These are phyloP conservation scores for Fukomys damarensis DNA, from an alignment of 2,113 vertebrate species.

Conservation along the genomic window DNA sequence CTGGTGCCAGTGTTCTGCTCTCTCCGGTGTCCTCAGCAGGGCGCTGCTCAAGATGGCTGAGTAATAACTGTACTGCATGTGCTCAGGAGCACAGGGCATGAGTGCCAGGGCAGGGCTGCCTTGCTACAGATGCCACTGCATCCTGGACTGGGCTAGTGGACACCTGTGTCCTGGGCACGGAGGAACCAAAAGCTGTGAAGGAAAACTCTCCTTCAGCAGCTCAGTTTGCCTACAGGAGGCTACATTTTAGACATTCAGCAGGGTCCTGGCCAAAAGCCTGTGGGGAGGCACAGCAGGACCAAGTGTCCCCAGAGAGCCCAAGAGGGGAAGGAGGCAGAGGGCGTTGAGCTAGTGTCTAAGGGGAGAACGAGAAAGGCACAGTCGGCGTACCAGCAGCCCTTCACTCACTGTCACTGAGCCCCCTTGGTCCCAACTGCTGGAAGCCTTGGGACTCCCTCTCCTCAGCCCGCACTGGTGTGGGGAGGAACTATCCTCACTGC, in stretches of 20 bases:
- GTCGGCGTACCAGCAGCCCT: accelerated
- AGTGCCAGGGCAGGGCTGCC: background rate
- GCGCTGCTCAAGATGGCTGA: accelerated
- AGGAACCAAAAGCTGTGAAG: no score
- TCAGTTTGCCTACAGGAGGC: background rate
- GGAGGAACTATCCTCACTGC: background rate
- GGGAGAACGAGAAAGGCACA: background rate
- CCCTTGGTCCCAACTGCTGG: background rate
- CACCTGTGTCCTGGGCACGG: background rate
- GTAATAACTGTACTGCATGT: accelerated
- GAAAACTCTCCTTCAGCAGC: background rate
- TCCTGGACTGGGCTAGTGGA: background rate
- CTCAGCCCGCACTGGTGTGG: background rate
- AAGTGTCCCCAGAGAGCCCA: accelerated
- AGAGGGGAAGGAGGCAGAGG: background rate
- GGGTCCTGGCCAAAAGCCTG: background rate
- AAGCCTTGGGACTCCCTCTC: accelerated
- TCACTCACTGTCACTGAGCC: accelerated
- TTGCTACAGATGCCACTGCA: background rate
- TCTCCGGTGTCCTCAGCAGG: accelerated
- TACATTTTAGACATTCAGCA: background rate
- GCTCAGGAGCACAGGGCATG: background rate
- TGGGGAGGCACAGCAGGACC: background rate
- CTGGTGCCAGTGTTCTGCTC: background rate
- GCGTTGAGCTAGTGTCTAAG: background rate